Conservation (phyloP, 2,113 vertebrate species). For the Pollachius pollachius region DNA sequence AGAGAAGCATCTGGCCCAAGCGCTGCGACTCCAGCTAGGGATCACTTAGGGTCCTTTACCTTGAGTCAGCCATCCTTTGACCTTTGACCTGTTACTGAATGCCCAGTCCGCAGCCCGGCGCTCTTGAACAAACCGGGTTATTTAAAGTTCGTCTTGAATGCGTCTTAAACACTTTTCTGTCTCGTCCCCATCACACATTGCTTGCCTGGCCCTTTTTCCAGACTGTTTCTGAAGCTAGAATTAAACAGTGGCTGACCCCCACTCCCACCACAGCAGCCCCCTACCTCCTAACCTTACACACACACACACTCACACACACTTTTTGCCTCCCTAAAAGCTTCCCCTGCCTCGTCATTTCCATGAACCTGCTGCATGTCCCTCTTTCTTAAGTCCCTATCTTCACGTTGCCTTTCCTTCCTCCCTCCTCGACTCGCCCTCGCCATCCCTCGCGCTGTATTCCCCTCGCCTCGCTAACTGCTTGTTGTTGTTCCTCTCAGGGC, state of each 20-base stretch:
- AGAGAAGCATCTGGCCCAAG: too few species aligned
- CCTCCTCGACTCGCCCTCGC: not conserved
- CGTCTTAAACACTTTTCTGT: constrained; percentile 30
- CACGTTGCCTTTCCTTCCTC: constrained; percentile 20
- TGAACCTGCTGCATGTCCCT: constrained; percentile 66
- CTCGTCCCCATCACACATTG: constrained; percentile 38
- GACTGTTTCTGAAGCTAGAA: constrained; percentile 35
- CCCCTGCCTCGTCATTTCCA: constrained; percentile 66
- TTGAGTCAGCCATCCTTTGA: too few species aligned
- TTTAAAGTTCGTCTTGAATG: constrained; percentile 56
- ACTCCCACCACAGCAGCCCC: not conserved
- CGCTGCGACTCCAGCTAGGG: too few species aligned
- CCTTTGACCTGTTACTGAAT: too few species aligned
- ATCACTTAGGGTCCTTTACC: too few species aligned
- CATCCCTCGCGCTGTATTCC: not conserved
- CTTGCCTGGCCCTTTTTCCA: constrained; percentile 39
- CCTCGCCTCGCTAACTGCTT: constrained; percentile 30
- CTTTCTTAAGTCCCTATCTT: constrained; percentile 5
- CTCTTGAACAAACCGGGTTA: constrained; percentile 45
- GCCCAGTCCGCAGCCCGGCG: too few species aligned
- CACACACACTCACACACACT: constrained; percentile 14
- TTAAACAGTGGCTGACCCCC: constrained; percentile 17
- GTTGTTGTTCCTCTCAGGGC: constrained; percentile 65
- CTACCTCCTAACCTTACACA: not conserved
- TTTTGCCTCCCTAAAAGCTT: constrained; percentile 63